Percentiles rank a stretch among this genome's conserved stretches.
These are phyloP conservation scores for Trachelus troglodyta DNA, from an alignment of 2,888 invertebrate genomes.

Conservation along the genomic window DNA sequence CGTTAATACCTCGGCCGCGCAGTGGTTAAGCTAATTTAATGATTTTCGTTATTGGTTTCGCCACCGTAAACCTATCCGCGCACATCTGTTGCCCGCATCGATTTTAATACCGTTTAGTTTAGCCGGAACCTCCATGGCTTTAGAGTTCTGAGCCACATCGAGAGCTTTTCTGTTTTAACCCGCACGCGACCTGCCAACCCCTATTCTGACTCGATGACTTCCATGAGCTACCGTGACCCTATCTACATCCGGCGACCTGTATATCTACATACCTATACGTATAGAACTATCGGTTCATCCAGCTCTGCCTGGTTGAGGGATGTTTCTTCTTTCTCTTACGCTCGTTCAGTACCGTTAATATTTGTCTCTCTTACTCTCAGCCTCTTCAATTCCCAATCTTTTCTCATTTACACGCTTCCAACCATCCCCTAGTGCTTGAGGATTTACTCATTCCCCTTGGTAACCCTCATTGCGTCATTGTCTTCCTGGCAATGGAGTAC, in stretches of 20 bases:
- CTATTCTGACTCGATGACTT: background rate
- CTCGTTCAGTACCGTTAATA: background rate
- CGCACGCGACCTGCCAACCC: background rate
- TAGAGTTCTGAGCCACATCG: background rate
- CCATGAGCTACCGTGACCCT: background rate
- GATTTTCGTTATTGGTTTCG: conserved; percentile 62
- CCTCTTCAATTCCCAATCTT: background rate
- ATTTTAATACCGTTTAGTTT: conserved; percentile 56
- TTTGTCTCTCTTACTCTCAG: conserved; percentile 10
- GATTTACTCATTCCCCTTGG: too few species aligned
- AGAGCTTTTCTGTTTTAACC: background rate
- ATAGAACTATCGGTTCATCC: background rate
- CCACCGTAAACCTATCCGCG: conserved; percentile 58
- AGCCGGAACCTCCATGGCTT: background rate
- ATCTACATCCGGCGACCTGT: background rate
- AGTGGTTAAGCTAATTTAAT: conserved; percentile 60
- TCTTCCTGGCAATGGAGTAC: too few species aligned
- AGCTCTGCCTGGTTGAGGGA: background rate
- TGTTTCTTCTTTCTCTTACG: too few species aligned
- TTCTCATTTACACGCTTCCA: conserved; percentile 1
- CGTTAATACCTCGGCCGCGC: conserved; percentile 53
- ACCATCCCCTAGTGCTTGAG: background rate
- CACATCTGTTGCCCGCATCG: conserved; percentile 63
- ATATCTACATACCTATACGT: background rate
- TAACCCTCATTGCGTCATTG: too few species aligned